phyloP scores from a whole-genome alignment of 2,113 vertebrate genomes.

The Natator depressus region DNA sequence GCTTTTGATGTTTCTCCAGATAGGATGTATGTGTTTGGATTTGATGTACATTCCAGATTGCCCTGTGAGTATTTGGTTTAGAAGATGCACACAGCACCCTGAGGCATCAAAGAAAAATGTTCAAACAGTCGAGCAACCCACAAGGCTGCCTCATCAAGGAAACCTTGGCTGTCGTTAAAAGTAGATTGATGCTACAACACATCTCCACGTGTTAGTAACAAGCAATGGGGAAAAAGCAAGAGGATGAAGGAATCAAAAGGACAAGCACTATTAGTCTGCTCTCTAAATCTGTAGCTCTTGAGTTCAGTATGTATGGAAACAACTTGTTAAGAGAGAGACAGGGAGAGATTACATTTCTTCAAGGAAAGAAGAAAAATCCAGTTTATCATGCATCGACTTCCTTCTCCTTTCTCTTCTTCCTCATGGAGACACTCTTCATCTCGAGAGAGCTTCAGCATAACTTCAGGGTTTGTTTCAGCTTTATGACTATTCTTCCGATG shows the following conservation, averaged over 20 bases:
- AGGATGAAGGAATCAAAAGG: neutral
- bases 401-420: neutral
- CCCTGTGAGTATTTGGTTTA: neutral
- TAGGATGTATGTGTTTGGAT: neutral
- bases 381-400: neutral
- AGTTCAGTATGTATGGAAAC: neutral
- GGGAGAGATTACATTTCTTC: neutral
- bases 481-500: slow-evolving; percentile 28
- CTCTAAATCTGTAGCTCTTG: neutral
- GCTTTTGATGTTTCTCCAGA: neutral
- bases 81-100: neutral
- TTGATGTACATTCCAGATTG: neutral
- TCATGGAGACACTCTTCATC: slow-evolving; percentile 27
- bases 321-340: neutral
- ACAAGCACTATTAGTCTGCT: neutral
- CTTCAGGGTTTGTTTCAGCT: slow-evolving; percentile 16
- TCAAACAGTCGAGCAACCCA: neutral
- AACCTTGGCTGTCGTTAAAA: slow-evolving; percentile 5
- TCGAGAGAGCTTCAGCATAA: neutral
- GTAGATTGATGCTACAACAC: neutral
- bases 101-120: neutral
- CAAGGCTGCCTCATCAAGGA: neutral
- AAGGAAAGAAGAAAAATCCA: neutral
- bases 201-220: neutral
- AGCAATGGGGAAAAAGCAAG: neutral